These are phyloP conservation scores for Triplophysa dalaica DNA, from an alignment of 2,113 vertebrate genomes.

Conservation along the genomic window DNA sequence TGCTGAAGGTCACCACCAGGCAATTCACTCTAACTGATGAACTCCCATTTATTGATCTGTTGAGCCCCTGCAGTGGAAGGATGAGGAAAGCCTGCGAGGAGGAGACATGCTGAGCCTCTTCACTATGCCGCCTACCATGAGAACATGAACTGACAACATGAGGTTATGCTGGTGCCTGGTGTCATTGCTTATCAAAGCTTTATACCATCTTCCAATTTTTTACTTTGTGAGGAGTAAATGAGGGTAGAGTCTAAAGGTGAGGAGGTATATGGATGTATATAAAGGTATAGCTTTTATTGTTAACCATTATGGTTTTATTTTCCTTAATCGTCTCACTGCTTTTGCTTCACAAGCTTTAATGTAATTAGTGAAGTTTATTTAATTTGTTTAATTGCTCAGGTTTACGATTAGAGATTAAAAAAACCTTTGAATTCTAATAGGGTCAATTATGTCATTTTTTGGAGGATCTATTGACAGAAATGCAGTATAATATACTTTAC, in stretches of 20 bases:
- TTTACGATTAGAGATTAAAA: too few species aligned
- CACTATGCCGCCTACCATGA: conserved; percentile 6
- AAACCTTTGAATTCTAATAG: too few species aligned
- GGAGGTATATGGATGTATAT: background rate
- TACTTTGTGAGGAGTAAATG: background rate
- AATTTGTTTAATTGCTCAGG: background rate
- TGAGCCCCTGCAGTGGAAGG: conserved; percentile 13
- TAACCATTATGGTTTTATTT: background rate
- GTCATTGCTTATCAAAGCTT: conserved; percentile 7
- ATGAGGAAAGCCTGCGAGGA: conserved; percentile 25
- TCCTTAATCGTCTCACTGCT: background rate
- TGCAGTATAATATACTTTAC: too few species aligned
- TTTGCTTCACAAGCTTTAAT: background rate
- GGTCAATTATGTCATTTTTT: too few species aligned
- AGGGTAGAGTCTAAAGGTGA: background rate
- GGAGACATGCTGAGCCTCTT: conserved; percentile 16
- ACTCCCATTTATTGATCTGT: conserved; percentile 38
- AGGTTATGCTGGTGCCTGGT: background rate
- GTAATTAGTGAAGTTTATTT: background rate
- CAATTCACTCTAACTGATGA: conserved; percentile 42
- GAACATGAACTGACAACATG: background rate
- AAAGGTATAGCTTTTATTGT: background rate
- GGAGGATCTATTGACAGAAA: too few species aligned
- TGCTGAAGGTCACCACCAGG: conserved; percentile 44
- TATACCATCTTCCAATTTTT: background rate